These are phyloP conservation scores for Stenchaetothrips biformis DNA, from an alignment of 2,888 invertebrate genomes.

Conservation along the genomic window DNA sequence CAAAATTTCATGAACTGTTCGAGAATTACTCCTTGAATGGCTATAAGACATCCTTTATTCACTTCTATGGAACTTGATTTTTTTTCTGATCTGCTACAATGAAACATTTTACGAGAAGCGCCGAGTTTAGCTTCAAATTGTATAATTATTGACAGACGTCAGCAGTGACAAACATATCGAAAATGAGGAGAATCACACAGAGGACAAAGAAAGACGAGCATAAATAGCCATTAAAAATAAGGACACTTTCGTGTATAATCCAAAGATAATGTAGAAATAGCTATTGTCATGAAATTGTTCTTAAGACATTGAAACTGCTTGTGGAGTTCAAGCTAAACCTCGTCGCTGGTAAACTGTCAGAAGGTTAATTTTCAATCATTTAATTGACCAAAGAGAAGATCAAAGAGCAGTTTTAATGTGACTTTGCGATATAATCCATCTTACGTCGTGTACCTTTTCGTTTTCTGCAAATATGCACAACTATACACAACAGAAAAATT, in stretches of 20 bases:
- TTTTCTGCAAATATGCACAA: no score
- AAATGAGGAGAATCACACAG: neutral
- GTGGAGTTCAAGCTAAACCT: neutral
- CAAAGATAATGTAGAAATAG: constrained; percentile 12
- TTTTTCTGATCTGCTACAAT: no score
- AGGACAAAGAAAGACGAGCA: neutral
- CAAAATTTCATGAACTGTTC: no score
- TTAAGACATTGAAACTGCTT: neutral
- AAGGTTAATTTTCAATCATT: neutral
- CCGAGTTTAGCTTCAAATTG: neutral
- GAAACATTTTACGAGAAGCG: neutral
- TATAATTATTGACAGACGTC: neutral
- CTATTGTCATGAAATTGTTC: constrained; percentile 25
- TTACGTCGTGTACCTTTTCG: no score
- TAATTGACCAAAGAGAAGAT: neutral
- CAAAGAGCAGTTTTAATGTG: no score
- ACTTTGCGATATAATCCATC: no score
- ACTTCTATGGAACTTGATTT: no score
- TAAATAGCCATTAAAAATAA: constrained; percentile 9
- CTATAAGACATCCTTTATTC: no score
- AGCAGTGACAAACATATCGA: neutral
- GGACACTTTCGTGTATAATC: constrained; percentile 11
- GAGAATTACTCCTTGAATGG: no score
- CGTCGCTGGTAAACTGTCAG: neutral
- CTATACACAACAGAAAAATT: no score